These are phyloP conservation scores for Tenthredo notha DNA, from an alignment of 2,888 invertebrate genomes.

Conservation along the genomic window DNA sequence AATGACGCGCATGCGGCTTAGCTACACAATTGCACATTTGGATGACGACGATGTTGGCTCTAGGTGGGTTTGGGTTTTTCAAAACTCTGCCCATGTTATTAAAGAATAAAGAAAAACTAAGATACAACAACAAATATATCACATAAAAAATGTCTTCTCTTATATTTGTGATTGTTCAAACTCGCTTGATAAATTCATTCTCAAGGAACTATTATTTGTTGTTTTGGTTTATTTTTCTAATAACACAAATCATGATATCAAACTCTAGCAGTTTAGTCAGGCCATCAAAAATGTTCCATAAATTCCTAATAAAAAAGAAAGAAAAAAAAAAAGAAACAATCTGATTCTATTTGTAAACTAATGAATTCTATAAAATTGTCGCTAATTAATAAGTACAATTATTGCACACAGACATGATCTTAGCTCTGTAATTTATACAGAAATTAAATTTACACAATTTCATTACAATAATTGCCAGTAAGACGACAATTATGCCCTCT, in stretches of 20 bases:
- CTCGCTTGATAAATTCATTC: neutral
- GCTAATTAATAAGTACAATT: constrained; percentile 43
- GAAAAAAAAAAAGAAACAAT: neutral
- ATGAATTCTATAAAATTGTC: constrained; percentile 24
- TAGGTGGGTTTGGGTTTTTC: constrained; percentile 65
- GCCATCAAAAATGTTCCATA: neutral
- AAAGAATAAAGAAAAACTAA: neutral
- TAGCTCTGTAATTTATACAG: constrained; percentile 1
- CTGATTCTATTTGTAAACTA: neutral
- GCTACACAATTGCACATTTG: constrained; percentile 77
- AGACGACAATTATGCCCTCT: neutral
- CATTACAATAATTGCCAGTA: constrained; percentile 27
- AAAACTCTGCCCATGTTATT: constrained; percentile 52
- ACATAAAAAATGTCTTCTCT: neutral
- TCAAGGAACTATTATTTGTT: neutral
- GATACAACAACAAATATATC: constrained; percentile 5
- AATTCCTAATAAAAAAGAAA: neutral
- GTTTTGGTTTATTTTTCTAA: neutral
- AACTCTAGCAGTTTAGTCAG: neutral
- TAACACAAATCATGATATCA: neutral
- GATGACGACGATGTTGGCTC: constrained; percentile 77
- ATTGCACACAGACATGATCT: constrained; percentile 37
- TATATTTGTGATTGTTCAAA: neutral
- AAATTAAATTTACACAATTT: constrained; percentile 26
- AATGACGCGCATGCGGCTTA: constrained; percentile 70